Conservation (phyloP, 2,113 vertebrate genomes). For the Sprattus sprattus region DNA sequence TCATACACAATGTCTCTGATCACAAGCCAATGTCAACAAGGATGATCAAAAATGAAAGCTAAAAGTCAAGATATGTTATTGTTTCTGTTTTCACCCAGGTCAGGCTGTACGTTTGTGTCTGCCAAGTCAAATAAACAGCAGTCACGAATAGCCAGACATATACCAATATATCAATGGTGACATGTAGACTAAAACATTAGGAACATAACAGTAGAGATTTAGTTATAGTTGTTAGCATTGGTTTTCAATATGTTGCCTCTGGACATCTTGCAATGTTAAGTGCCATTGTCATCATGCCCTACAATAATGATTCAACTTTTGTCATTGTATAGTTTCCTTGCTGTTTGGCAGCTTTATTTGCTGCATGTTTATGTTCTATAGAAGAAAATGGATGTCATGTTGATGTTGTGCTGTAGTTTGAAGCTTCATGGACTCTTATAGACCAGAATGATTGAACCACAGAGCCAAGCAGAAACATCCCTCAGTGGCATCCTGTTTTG, state of each 20-base stretch:
- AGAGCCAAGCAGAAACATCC: neutral
- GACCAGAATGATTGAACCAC: neutral
- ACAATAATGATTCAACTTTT: neutral
- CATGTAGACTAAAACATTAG: no score
- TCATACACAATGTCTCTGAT: no score
- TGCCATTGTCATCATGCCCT: neutral
- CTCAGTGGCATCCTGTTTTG: conserved; percentile 1
- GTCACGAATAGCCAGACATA: no score
- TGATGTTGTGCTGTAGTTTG: neutral
- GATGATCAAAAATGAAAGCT: no score
- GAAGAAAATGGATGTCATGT: neutral
- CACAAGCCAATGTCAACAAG: no score
- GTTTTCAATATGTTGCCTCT: no score
- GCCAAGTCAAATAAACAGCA: no score
- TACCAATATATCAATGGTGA: no score
- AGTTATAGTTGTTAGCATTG: no score
- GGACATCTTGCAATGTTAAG: neutral
- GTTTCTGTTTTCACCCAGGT: neutral
- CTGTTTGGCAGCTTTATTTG: neutral
- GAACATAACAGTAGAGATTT: no score
- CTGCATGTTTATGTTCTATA: neutral
- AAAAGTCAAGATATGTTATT: no score
- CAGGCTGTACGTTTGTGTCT: conserved; percentile 2
- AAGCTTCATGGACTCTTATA: neutral
- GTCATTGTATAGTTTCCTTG: neutral